Percentiles rank a stretch among this genome's conserved stretches.
Evolutionary conservation across 2,888 invertebrate genomes (phyloP).

Genomic region (Aquatica leii): DNA sequence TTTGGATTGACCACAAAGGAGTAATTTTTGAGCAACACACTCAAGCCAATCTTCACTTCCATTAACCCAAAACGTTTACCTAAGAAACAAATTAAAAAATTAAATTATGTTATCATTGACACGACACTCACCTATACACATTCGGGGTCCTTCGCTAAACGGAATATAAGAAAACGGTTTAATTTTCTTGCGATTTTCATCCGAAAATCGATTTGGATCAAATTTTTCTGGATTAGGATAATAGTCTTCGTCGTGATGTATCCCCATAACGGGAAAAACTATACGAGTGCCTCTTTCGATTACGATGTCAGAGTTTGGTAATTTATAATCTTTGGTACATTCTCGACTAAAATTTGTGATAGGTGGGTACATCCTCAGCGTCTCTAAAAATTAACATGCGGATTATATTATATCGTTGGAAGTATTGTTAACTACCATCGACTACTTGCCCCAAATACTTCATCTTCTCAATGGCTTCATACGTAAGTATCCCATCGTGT

Average conservation of each 20-base stretch:
- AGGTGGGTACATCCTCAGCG: slow-evolving; percentile 27
- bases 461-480: slow-evolving; percentile 66
- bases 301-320: slow-evolving; percentile 46
- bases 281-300: slow-evolving; percentile 41
- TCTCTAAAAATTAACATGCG: slow-evolving; percentile 7
- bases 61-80: slow-evolving; percentile 40
- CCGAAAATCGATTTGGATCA: slow-evolving; percentile 31
- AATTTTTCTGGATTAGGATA: slow-evolving; percentile 28
- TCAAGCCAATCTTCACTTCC: slow-evolving; percentile 39
- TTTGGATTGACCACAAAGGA: slow-evolving; percentile 26
- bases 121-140: slow-evolving; percentile 49
- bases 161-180: slow-evolving; percentile 42
- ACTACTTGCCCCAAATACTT: slow-evolving; percentile 66
- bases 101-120: neutral
- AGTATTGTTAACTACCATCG: slow-evolving; percentile 61
- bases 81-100: slow-evolving; percentile 16
- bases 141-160: slow-evolving; percentile 51
- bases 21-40: slow-evolving; percentile 32
- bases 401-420: neutral
- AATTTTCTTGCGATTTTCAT: slow-evolving; percentile 5
- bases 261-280: neutral
- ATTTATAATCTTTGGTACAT: no score
- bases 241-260: slow-evolving; percentile 25
- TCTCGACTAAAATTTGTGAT: slow-evolving; percentile 51
- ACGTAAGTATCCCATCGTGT: slow-evolving; percentile 62